Evolutionary conservation across 1,140 invertebrate genomes (phyloP).

Genomic region (Hesperophylax magnus): DNA sequence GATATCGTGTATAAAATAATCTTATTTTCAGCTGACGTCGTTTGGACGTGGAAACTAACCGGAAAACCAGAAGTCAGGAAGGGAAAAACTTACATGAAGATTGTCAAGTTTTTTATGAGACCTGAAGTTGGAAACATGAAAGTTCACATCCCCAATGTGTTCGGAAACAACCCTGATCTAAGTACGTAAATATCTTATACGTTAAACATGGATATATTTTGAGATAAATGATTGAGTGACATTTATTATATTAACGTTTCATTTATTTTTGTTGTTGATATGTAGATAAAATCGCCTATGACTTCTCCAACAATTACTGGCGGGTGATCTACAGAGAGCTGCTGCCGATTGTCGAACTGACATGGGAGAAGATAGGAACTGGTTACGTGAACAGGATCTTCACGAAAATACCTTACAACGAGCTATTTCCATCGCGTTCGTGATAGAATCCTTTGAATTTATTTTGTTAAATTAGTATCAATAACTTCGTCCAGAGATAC

Average conservation of each 20-base stretch:
- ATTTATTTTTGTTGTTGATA: constrained; percentile 47
- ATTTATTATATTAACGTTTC: not conserved
- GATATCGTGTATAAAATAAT: not conserved
- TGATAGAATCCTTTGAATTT: too few species aligned
- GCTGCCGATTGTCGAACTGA: constrained; percentile 68
- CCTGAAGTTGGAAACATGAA: constrained; percentile 74
- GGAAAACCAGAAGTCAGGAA: constrained; percentile 64
- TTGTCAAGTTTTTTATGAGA: constrained; percentile 75
- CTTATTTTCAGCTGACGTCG: constrained; percentile 63
- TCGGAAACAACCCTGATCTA: constrained; percentile 71
- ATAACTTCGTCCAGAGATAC: too few species aligned
- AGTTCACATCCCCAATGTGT: constrained; percentile 70
- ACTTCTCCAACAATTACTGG: constrained; percentile 74
- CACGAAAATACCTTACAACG: constrained; percentile 65
- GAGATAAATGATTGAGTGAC: not conserved
- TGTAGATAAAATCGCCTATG: constrained; percentile 69
- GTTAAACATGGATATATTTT: not conserved
- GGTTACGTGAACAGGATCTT: constrained; percentile 66
- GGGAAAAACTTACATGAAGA: constrained; percentile 63
- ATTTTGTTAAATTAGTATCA: too few species aligned
- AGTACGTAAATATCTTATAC: constrained; percentile 67
- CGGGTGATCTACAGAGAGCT: constrained; percentile 71
- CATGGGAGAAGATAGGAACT: constrained; percentile 69
- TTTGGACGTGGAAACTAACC: constrained; percentile 67
- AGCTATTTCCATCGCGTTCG: constrained; percentile 59